These are phyloP conservation scores for Centroberyx gerrardi DNA, from an alignment of 2,797 vertebrate genomes.

Conservation along the genomic window DNA sequence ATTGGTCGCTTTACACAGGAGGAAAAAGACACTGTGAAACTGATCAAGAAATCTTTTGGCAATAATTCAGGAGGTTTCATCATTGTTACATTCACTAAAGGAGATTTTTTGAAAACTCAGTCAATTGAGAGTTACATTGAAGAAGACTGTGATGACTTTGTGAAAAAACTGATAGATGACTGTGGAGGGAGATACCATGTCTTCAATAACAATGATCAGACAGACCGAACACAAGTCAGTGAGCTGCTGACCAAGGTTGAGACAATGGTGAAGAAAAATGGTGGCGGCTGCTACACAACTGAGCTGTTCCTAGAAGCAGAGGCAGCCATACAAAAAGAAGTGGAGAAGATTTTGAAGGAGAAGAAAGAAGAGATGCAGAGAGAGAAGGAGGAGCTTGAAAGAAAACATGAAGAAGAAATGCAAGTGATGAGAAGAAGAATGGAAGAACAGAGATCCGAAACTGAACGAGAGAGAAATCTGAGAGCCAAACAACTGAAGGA, in stretches of 20 bases:
- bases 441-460: background rate
- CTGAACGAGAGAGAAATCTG: background rate
- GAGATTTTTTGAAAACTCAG: too few relatives aligned
- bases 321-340: slow-evolving; percentile 8
- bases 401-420: slow-evolving; percentile 7
- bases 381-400: background rate
- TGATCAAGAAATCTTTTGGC: too few relatives aligned
- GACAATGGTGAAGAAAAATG: rapidly evolving
- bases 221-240: background rate
- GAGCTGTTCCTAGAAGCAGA: slow-evolving; percentile 55
- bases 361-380: background rate
- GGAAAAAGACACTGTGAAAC: too few relatives aligned
- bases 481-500: slow-evolving; percentile 26
- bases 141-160: background rate
- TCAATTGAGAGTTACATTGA: slow-evolving; percentile 24
- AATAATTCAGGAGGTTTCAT: too few relatives aligned
- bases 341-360: slow-evolving; percentile 13
- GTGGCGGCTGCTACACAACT: slow-evolving; percentile 42
- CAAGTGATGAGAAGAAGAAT: background rate
- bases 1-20: too few relatives aligned
- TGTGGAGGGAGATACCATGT: slow-evolving; percentile 52
- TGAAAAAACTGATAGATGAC: slow-evolving; percentile 20
- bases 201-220: slow-evolving; percentile 5
- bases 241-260: slow-evolving; percentile 37
- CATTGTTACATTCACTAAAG: too few relatives aligned